Evolutionary conservation across 1,140 invertebrate species (phyloP), one percentile per base, ranked within the genome.

Genomic region (Delia radicum): DNA sequence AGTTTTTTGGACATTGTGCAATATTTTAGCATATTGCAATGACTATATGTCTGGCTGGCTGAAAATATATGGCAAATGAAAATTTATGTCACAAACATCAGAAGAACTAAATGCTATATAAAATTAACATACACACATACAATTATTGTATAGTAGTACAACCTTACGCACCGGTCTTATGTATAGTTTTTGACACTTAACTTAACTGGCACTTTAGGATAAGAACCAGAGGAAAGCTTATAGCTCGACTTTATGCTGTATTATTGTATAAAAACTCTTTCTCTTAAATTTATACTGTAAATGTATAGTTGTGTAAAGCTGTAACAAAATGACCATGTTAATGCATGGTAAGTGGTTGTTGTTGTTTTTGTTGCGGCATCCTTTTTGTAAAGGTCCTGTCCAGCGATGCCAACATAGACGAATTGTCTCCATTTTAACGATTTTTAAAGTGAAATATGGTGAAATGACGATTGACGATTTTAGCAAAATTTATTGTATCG

Each of bases 31-130:
- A 55, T 6, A 29, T n/a, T 31, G 63, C 26, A 67, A 29, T 28
- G 18, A 29, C 24, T 29, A 26, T 31, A 7, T 29, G 29, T 15
- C 18, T 67, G 26, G 13, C 29, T 31, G 29, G 29, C 26, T 26
- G 24, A 5, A 29, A 31, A 24, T 67, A n/a, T 15, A 28, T 27
- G 28, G 27, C 21, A 67, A 29, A 29, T 67, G 27, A 67, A 33
- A 28, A 67, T 67, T 67, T 33, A 28, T 67, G 27, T 33, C 27
- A 67, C 27, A 67, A 33, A 67, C 63, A 67, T 67, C 27, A 67
- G 63, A 12, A 67, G 15, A 67, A 55, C 18, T 21, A 8, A 0
- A 37, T 37, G 48, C 48, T 21, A 21, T 18, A 55, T 4, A 42
- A 21, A n/a, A 55, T 21, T 6, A 21, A 8, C 18, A 21, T 24